Conservation (phyloP, 23 tunicate genomes). For the Ascidia mentula region DNA sequence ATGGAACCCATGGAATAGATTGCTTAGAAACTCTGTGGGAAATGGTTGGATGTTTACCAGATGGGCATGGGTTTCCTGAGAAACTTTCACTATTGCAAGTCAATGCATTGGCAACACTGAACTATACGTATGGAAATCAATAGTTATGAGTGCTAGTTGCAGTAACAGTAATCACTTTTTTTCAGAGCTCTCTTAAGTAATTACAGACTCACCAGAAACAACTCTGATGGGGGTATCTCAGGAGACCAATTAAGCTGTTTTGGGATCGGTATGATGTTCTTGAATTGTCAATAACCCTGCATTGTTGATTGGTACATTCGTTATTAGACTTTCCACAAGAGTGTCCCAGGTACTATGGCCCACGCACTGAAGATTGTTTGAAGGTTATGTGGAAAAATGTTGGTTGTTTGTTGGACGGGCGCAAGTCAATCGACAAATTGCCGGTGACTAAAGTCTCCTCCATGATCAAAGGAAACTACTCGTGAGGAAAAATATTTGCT, state of each 20-base stretch:
- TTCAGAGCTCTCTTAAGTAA: neutral
- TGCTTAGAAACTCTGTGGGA: too few relatives aligned
- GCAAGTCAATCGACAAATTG: neutral
- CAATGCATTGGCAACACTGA: neutral
- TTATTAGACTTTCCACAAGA: neutral
- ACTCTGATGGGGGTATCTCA: neutral
- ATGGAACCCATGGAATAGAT: too few relatives aligned
- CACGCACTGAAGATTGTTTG: constrained; percentile 7
- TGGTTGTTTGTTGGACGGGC: neutral
- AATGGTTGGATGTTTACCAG: too few relatives aligned
- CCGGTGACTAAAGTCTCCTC: neutral
- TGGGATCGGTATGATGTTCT: neutral
- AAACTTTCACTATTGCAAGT: neutral
- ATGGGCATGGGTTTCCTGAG: too few relatives aligned
- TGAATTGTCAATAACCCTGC: neutral
- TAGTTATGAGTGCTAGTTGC: too few relatives aligned
- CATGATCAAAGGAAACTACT: neutral
- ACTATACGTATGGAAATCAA: neutral
- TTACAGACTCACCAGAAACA: neutral
- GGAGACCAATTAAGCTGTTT: neutral
- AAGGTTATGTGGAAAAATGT: constrained; percentile 12
- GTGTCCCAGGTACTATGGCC: constrained; percentile 4
- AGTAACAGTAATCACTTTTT: too few relatives aligned
- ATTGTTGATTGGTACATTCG: neutral
- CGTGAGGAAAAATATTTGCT: too few relatives aligned